A percentile compares a stretch with the other conserved stretches of the same genome.
These are phyloP conservation scores for Rhopalosiphum maidis DNA, from an alignment of 1,140 invertebrate genomes.

Conservation along the genomic window DNA sequence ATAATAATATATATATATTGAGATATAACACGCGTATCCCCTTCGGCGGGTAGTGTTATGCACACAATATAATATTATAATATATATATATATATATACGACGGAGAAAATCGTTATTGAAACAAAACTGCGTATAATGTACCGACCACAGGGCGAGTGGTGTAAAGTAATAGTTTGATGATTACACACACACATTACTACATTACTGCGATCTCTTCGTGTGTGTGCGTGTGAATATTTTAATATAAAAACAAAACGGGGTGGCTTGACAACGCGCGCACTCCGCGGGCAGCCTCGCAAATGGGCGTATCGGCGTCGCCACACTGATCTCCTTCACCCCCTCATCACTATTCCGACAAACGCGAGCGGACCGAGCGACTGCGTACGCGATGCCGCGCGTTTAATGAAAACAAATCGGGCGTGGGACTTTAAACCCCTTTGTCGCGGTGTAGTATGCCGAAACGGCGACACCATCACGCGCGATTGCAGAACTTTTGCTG, in stretches of 20 bases:
- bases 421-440: constrained; percentile 43
- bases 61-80: not conserved
- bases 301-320: constrained; percentile 40
- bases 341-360: too few relatives aligned
- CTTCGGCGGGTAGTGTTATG: not conserved
- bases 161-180: not conserved
- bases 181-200: not conserved
- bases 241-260: constrained; percentile 54
- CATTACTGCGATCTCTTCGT: not conserved
- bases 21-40: not conserved
- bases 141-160: not conserved
- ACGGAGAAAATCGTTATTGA: constrained; percentile 46
- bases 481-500: not conserved
- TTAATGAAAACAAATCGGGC: constrained; percentile 55
- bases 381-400: not conserved
- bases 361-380: not conserved
- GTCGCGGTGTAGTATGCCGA: not conserved
- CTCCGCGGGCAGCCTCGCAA: not conserved
- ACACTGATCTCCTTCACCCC: not conserved
- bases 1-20: not conserved
- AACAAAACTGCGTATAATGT: constrained; percentile 47
- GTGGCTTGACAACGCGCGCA: not conserved
- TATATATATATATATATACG: not conserved
- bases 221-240: constrained; percentile 35
- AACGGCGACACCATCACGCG: too few relatives aligned